Evolutionary conservation across 1,140 invertebrate species (phyloP).

Genomic region (Aphelinus certus): DNA sequence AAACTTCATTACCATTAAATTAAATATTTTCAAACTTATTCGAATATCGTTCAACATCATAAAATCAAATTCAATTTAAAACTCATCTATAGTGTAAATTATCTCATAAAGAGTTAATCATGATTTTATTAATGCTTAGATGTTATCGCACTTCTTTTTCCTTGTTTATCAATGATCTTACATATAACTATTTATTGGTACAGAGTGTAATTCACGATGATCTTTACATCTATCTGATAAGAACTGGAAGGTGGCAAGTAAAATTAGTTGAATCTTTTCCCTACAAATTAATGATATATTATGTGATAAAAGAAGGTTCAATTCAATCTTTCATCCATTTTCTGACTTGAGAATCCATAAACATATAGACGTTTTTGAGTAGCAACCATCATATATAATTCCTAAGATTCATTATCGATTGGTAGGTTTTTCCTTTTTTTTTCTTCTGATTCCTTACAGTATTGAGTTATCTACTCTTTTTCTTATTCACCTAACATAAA

Average conservation of each 20-base stretch:
- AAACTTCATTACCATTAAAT: constrained; percentile 2
- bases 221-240: constrained; percentile 24
- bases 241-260: constrained; percentile 34
- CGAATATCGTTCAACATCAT: not conserved
- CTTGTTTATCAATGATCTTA: not conserved
- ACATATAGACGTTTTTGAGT: constrained; percentile 34
- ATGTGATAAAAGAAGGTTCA: constrained; percentile 47
- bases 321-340: constrained; percentile 35
- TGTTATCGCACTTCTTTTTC: constrained; percentile 17
- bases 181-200: no score
- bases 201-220: constrained; percentile 1
- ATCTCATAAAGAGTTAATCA: constrained; percentile 32
- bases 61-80: not conserved
- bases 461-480: constrained; percentile 27
- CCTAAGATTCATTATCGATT: constrained; percentile 20
- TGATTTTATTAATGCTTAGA: constrained; percentile 25
- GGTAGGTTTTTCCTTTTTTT: constrained; percentile 14
- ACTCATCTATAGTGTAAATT: constrained; percentile 18
- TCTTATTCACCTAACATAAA: constrained; percentile 27
- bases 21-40: constrained; percentile 10
- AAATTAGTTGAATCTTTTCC: constrained; percentile 40
- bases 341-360: constrained; percentile 31
- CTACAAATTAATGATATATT: constrained; percentile 48
- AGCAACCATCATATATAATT: constrained; percentile 28
- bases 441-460: constrained; percentile 17